phyloP scores from a whole-genome alignment of 2,888 invertebrate genomes.

The Eumerus sabulonum region DNA sequence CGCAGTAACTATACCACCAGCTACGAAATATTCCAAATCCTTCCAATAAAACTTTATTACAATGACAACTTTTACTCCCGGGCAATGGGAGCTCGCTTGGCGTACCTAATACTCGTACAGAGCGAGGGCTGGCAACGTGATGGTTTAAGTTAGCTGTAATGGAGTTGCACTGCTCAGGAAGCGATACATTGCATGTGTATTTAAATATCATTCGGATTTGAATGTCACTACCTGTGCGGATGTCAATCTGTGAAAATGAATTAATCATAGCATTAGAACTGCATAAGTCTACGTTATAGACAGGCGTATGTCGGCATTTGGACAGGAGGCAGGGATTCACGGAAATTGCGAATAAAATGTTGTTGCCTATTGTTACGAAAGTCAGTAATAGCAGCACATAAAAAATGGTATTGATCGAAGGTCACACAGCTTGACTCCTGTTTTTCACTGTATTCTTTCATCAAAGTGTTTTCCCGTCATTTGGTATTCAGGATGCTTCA shows the following conservation, averaged over 20 bases:
- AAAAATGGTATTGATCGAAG: too few species aligned
- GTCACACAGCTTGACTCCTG: too few species aligned
- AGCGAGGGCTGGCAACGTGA: slow-evolving; percentile 9
- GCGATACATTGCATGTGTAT: slow-evolving; percentile 39
- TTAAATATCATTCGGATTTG: slow-evolving; percentile 46
- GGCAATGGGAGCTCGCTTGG: neutral
- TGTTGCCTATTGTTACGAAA: too few species aligned
- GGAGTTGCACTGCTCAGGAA: slow-evolving; percentile 14
- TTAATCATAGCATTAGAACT: slow-evolving; percentile 60
- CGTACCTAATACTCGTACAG: slow-evolving; percentile 34
- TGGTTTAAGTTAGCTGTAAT: slow-evolving; percentile 47
- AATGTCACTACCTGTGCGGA: slow-evolving; percentile 5
- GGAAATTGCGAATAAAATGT: too few species aligned
- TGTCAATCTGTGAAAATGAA: slow-evolving; percentile 46
- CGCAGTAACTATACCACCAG: slow-evolving; percentile 24
- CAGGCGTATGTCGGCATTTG: too few species aligned
- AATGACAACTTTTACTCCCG: slow-evolving; percentile 64
- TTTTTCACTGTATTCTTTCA: too few species aligned
- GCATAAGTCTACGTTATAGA: slow-evolving; percentile 47
- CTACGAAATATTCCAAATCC: slow-evolving; percentile 63
- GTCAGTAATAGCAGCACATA: too few species aligned
- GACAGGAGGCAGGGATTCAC: too few species aligned
- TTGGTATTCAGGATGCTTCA: too few species aligned
- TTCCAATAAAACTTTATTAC: slow-evolving; percentile 68
- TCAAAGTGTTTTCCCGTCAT: too few species aligned